These are phyloP conservation scores for Cephus runcator DNA, from an alignment of 2,888 invertebrate species.

Conservation along the genomic window DNA sequence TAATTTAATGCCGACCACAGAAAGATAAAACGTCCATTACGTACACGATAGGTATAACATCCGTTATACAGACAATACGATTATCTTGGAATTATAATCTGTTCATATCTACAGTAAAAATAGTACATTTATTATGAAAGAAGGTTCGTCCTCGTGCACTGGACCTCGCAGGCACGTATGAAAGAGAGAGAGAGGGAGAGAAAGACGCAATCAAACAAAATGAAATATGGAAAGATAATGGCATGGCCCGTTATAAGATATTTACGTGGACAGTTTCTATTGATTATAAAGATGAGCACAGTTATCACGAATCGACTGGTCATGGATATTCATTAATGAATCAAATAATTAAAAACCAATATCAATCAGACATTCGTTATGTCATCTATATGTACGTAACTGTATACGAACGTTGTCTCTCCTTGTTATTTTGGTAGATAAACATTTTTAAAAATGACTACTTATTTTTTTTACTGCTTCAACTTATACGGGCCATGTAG, in stretches of 20 bases:
- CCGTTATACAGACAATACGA: neutral
- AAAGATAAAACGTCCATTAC: constrained; percentile 5
- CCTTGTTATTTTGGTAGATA: neutral
- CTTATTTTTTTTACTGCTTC: neutral
- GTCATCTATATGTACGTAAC: neutral
- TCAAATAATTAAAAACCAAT: constrained; percentile 2
- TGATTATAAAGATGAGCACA: neutral
- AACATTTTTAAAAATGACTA: neutral
- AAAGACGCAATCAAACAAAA: neutral
- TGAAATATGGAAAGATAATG: constrained; percentile 20
- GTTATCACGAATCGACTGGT: neutral
- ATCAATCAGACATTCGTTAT: neutral
- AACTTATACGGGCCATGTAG: constrained; percentile 31
- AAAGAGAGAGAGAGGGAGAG: neutral
- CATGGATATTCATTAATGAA: neutral
- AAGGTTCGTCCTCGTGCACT: constrained; percentile 2
- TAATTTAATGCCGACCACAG: constrained; percentile 15
- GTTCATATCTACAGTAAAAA: constrained; percentile 34
- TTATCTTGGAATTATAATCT: constrained; percentile 27
- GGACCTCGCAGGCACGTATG: constrained; percentile 6
- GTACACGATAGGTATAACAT: neutral
- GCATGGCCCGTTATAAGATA: constrained; percentile 31
- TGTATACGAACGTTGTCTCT: neutral
- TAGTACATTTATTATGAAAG: constrained; percentile 30
- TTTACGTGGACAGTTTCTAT: neutral